Evolutionary conservation across 1,140 invertebrate species (phyloP).

Genomic region (Scaptomyza graminum): DNA sequence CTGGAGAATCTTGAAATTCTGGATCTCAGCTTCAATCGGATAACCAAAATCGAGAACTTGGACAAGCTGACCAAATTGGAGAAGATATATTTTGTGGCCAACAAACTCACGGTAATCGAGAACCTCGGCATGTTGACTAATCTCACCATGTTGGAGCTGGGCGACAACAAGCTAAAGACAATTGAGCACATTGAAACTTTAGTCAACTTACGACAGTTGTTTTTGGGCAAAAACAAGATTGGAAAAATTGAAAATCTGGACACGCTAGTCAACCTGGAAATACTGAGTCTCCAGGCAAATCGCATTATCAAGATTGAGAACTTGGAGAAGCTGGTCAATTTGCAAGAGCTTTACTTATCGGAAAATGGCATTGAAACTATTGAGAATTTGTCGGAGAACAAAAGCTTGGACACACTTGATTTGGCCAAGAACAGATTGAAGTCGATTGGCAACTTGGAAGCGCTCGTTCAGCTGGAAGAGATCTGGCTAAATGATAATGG

Average conservation of each 20-base stretch:
- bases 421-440: slow-evolving; percentile 95
- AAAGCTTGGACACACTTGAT: slow-evolving; percentile 93
- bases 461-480: slow-evolving; percentile 92
- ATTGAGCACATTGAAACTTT: slow-evolving; percentile 94
- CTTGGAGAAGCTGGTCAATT: slow-evolving; percentile 88
- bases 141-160: slow-evolving; percentile 95
- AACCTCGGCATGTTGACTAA: slow-evolving; percentile 93
- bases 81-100: slow-evolving; percentile 96
- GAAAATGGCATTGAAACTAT: slow-evolving; percentile 95
- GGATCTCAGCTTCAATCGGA: slow-evolving; percentile 98
- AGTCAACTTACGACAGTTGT: slow-evolving; percentile 90
- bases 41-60: slow-evolving; percentile 95
- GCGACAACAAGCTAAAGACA: slow-evolving; percentile 92
- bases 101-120: slow-evolving; percentile 96
- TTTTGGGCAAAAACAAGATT: slow-evolving; percentile 99
- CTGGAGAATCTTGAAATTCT: slow-evolving; percentile 95
- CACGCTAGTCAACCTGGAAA: slow-evolving; percentile 89
- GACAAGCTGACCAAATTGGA: slow-evolving; percentile 91
- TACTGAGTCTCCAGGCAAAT: slow-evolving; percentile 96
- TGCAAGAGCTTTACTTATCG: slow-evolving; percentile 96
- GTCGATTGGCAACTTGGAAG: slow-evolving; percentile 90
- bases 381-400: slow-evolving; percentile 89
- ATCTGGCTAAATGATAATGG: slow-evolving; percentile 98
- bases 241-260: slow-evolving; percentile 94
- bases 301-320: slow-evolving; percentile 95